phyloP scores from a whole-genome alignment of 2,797 vertebrate species.

The Gallinago stenura region DNA sequence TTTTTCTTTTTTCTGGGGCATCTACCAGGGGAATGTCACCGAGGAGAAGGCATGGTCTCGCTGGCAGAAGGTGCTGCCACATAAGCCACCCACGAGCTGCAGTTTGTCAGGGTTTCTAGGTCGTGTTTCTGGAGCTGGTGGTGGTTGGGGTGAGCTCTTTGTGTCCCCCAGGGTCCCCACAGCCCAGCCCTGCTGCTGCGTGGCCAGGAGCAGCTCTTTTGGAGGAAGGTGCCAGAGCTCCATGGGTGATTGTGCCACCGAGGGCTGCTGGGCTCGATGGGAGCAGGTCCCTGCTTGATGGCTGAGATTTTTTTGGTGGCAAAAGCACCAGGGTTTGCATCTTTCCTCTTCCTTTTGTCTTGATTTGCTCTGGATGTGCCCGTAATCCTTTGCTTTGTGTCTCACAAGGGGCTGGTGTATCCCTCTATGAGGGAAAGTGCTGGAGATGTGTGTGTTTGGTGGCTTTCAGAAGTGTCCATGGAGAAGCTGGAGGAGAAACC shows the following conservation, averaged over 20 bases:
- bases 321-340: background rate
- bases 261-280: accelerated
- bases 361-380: background rate
- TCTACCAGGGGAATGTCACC: background rate
- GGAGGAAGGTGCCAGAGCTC: background rate
- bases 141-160: background rate
- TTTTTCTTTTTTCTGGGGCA: background rate
- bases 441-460: accelerated
- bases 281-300: background rate
- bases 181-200: background rate
- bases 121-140: accelerated
- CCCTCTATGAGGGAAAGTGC: background rate
- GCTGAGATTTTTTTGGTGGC: background rate
- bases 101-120: background rate
- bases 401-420: background rate
- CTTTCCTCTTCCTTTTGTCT: background rate
- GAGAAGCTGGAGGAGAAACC: background rate
- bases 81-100: background rate
- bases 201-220: accelerated
- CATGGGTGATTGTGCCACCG: background rate
- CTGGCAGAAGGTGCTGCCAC: background rate
- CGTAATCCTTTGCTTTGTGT: accelerated
- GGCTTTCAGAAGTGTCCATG: accelerated
- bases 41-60: accelerated
- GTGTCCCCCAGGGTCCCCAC: background rate